Percentiles rank a stretch among this genome's conserved stretches.
These are phyloP conservation scores for Orbicella faveolata DNA, from an alignment of 64 coral and sea anemone genomes.

Conservation along the genomic window DNA sequence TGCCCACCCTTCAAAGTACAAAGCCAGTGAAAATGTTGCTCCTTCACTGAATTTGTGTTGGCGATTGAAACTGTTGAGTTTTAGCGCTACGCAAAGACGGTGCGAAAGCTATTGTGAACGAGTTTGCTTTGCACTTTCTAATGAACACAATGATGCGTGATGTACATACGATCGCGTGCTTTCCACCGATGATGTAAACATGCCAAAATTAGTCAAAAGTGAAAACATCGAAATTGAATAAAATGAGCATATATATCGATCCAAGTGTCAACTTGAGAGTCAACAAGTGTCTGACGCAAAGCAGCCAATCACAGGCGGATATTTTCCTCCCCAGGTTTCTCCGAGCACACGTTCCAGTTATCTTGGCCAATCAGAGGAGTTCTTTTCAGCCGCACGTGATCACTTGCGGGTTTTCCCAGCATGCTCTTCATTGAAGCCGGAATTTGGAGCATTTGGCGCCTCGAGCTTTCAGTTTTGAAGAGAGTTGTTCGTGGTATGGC, in stretches of 20 bases:
- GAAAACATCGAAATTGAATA: conserved; percentile 45
- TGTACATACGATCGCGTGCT: conserved; percentile 73
- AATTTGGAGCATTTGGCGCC: conserved; percentile 88
- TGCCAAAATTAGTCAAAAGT: conserved; percentile 75
- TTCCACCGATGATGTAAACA: conserved; percentile 60
- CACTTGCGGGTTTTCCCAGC: conserved; percentile 81
- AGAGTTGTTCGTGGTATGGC: conserved; percentile 62
- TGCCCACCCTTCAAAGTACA: background rate
- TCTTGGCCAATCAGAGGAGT: conserved; percentile 40
- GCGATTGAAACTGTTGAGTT: background rate
- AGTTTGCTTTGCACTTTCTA: conserved; percentile 25
- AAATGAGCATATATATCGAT: conserved; percentile 25
- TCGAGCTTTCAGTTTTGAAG: conserved; percentile 71
- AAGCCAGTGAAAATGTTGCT: background rate
- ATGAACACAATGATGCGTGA: background rate
- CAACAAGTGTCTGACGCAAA: conserved; percentile 41
- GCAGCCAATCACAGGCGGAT: conserved; percentile 58
- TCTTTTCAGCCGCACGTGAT: conserved; percentile 38
- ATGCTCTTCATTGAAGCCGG: conserved; percentile 69
- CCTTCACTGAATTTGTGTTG: background rate
- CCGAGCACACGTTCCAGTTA: background rate
- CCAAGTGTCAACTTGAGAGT: conserved; percentile 27
- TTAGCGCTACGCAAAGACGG: background rate
- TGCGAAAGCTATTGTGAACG: background rate
- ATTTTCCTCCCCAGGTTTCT: conserved; percentile 33